Base-by-base conservation (phyloP, 2,888 invertebrate genomes). In the Lepidonotus clava region DNA sequence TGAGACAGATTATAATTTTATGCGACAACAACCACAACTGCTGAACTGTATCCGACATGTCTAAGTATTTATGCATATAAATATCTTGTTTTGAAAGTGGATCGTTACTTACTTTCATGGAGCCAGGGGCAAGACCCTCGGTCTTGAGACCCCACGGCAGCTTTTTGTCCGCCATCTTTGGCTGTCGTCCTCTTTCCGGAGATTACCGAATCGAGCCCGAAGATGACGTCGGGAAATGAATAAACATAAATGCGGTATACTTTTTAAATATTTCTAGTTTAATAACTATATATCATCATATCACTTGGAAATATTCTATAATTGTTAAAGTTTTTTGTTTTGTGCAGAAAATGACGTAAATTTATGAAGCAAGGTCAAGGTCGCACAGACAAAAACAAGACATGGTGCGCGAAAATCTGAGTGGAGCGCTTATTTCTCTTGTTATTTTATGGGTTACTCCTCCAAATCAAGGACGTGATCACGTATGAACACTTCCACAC, bases 81-180 rank as follows among this genome's bases (percentile, higher is more conserved):
- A 40, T 40, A n/a, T 18, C 8, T 46, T 6, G 28, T 34, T n/a
- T 24, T 21, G 53, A 83, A 11, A 36, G n/a, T 1, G 56, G 36
- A 56, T 46, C 32, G 11, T 53, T 51, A 76, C 88, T 40, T 61
- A 89, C 89, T 84, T 89, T 89, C 85, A 89, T 86, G 8, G 88
- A 88, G n/a, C 88, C 88, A 40, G 90, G 89, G 21, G 89, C 84
- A 32, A 89, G 46, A 36, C 88, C 87, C 36, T 88, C 89, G 34
- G 84, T 84, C 77, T 88, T 89, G 66, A 90, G 53, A 36, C 90
- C 90, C 90, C 90, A 90, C 46, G 90, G 90, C 40, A 90, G 85
- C 80, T 87, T 88, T 71, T 87, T 88, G 61, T 88, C 88, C 84
- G 88, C 88, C 88, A 88, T 88, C 85, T 88, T 88, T 51, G 11